Evolutionary conservation across 2,797 vertebrate genomes (phyloP).

Genomic region (Cygnus olor): DNA sequence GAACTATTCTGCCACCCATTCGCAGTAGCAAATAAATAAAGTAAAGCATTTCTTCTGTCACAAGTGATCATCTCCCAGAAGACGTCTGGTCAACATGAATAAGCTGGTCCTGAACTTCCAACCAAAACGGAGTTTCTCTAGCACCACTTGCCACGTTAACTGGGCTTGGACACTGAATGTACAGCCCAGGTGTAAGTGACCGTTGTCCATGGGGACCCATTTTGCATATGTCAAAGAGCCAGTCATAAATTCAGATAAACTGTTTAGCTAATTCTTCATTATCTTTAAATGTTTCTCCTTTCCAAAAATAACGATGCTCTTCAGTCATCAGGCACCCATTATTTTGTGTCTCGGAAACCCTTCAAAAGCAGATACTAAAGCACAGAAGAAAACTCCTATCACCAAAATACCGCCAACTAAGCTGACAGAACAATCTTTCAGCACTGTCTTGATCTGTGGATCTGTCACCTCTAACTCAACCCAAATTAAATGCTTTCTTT

Average conservation of each 20-base stretch:
- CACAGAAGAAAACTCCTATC: background rate
- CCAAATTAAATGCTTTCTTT: background rate
- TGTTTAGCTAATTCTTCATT: background rate
- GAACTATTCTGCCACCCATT: background rate
- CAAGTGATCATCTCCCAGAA: background rate
- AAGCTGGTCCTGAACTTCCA: background rate
- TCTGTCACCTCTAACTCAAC: background rate
- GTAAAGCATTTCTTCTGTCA: background rate
- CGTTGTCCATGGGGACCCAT: rapidly evolving
- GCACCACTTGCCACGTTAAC: background rate
- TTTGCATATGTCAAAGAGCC: background rate
- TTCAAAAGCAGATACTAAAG: background rate
- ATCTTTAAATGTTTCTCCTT: background rate
- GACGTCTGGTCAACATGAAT: background rate
- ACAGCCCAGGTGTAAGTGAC: background rate
- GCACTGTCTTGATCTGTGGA: rapidly evolving
- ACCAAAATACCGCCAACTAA: background rate
- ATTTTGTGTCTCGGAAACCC: background rate
- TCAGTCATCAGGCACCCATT: background rate
- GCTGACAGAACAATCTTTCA: background rate
- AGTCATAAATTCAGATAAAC: background rate
- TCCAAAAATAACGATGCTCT: background rate
- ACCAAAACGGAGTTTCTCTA: background rate
- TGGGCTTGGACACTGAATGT: background rate
- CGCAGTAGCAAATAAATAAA: background rate